phyloP scores from a whole-genome alignment of 1,140 invertebrate species.

The Oreohelix idahoensis region DNA sequence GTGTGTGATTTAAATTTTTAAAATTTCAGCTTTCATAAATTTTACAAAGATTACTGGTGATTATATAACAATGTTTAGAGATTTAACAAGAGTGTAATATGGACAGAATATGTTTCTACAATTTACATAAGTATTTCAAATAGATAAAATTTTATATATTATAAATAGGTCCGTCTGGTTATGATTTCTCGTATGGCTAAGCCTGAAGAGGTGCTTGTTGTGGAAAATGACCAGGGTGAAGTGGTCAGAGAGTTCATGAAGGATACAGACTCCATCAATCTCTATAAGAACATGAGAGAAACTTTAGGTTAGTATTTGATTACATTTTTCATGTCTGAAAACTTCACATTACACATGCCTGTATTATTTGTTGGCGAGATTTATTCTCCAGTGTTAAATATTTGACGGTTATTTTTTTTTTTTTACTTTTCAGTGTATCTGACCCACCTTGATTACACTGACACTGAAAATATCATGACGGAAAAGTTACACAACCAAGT shows the following conservation, averaged over 20 bases:
- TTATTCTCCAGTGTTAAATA: too few relatives aligned
- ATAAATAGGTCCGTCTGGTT: slow-evolving; percentile 87
- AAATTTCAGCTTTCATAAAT: too few relatives aligned
- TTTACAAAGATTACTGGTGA: too few relatives aligned
- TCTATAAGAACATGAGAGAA: slow-evolving; percentile 99
- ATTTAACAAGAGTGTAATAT: too few relatives aligned
- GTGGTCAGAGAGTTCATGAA: slow-evolving; percentile 99
- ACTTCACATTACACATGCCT: too few relatives aligned
- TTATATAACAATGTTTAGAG: too few relatives aligned
- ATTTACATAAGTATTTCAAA: too few relatives aligned
- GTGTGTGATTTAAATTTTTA: too few relatives aligned
- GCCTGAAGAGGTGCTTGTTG: slow-evolving; percentile 99
- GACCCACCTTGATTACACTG: slow-evolving; percentile 97
- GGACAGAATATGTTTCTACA: too few relatives aligned
- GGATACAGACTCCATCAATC: slow-evolving; percentile 99
- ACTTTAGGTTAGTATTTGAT: slow-evolving; percentile 79
- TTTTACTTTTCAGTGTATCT: slow-evolving; percentile 84
- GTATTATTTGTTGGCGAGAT: too few relatives aligned
- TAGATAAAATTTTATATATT: too few relatives aligned
- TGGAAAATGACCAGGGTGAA: slow-evolving; percentile 99
- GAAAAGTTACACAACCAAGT: slow-evolving; percentile 99
- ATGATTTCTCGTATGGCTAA: slow-evolving; percentile 99
- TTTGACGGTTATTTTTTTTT: not conserved
- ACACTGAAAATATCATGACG: slow-evolving; percentile 99
- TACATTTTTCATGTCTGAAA: too few relatives aligned